Evolutionary conservation across 2,888 invertebrate genomes (phyloP).

Genomic region (Gnatocerus cornutus): DNA sequence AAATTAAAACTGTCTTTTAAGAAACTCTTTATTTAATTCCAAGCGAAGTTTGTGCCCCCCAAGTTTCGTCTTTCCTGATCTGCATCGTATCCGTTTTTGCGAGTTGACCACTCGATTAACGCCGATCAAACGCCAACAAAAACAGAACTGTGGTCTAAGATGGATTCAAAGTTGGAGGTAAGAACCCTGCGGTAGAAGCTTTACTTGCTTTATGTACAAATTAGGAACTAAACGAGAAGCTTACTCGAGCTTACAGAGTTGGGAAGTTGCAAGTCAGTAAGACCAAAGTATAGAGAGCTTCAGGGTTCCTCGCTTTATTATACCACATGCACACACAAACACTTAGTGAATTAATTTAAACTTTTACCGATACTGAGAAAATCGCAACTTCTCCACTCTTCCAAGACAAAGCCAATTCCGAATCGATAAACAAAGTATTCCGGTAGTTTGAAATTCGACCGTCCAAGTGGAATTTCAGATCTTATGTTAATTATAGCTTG

Average conservation of each 20-base stretch:
- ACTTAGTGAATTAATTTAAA: conserved; percentile 63
- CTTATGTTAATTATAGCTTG: conserved; percentile 69
- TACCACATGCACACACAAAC: conserved; percentile 59
- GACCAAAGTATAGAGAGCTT: conserved; percentile 62
- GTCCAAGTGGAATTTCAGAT: conserved; percentile 60
- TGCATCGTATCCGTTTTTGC: background rate
- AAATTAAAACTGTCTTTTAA: too few relatives aligned
- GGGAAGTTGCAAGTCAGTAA: conserved; percentile 65
- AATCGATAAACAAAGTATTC: conserved; percentile 41
- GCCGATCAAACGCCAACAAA: conserved; percentile 29
- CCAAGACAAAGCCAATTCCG: conserved; percentile 11
- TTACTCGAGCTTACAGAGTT: conserved; percentile 65
- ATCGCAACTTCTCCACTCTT: background rate
- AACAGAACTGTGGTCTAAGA: conserved; percentile 54
- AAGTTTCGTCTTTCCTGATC: too few relatives aligned
- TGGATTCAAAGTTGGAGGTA: conserved; percentile 60
- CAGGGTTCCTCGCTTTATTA: conserved; percentile 60
- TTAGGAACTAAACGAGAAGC: conserved; percentile 66
- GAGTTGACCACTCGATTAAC: background rate
- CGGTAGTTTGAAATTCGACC: conserved; percentile 28
- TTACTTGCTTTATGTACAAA: conserved; percentile 65
- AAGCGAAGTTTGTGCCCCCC: too few relatives aligned
- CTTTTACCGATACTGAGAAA: conserved; percentile 10
- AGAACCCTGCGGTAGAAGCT: conserved; percentile 61
- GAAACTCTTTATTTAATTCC: too few relatives aligned